phyloP scores from a whole-genome alignment of 2,797 vertebrate species.

The Perodicticus potto region DNA sequence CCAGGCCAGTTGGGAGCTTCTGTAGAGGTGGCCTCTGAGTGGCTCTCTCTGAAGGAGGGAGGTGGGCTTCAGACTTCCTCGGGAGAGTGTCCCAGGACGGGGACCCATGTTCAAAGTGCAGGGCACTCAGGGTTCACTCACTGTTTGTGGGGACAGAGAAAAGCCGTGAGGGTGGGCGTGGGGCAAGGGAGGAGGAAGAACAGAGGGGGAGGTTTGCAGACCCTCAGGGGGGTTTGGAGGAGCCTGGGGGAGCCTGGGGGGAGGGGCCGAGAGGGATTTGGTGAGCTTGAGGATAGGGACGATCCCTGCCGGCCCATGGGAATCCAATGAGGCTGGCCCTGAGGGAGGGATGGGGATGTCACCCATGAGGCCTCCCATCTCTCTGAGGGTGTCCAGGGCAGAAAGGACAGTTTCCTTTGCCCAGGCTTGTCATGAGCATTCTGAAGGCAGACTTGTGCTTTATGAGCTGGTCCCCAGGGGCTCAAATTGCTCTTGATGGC shows the following conservation, averaged over 20 bases:
- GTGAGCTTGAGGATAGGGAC: too few species aligned
- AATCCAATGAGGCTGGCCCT: background rate
- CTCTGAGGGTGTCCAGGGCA: background rate
- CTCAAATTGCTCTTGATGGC: background rate
- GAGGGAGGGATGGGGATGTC: too few species aligned
- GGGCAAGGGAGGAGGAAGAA: background rate
- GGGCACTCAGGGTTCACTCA: background rate
- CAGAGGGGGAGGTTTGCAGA: background rate
- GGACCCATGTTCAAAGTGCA: background rate
- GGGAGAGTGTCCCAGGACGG: background rate
- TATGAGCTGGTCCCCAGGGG: conserved; percentile 68
- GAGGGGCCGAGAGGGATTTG: background rate
- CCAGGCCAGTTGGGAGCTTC: background rate
- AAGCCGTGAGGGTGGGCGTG: accelerated
- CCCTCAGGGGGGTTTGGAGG: background rate
- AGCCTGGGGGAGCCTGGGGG: background rate
- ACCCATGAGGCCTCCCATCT: background rate
- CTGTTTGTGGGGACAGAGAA: background rate
- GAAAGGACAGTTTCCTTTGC: background rate
- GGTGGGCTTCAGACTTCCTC: background rate
- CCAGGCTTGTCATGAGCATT: conserved; percentile 70
- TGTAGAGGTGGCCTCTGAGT: background rate
- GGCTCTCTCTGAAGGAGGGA: accelerated
- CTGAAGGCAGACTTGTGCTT: conserved; percentile 62
- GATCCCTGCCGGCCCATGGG: background rate